Base-by-base conservation (phyloP, 2,888 invertebrate species). In the Crepidodera aurea region DNA sequence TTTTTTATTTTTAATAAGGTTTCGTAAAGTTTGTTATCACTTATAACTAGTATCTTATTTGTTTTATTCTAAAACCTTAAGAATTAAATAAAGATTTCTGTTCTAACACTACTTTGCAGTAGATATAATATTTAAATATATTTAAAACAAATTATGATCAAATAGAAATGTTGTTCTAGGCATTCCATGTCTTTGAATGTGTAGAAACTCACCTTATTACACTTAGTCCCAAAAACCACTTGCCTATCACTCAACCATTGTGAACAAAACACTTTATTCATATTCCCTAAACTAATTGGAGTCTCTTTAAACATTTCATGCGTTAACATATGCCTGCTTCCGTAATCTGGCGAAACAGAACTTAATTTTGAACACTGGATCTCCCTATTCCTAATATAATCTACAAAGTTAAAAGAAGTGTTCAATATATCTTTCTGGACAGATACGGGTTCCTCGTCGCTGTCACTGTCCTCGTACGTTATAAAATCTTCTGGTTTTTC, bases 201-300 rank as follows among this genome's bases (percentile, higher is more conserved):
- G 22, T 6, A 4, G 40, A 19, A 25, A 18, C 62, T 73, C 79
- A 93, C 93, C 88, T 95, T 96, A 83, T 97, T 97, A 82, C 98
- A 97, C 82, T 98, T 98, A 51, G 97, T 97, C 56, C 97, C 98
- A 80, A 96, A 95, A 16, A 96, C 94, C 60, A 98, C 92, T 84
- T 96, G 96, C 74, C 94, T 87, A 82, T 95, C 94, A 71, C 94
- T 94, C 34, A 98, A 85, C 97, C 98, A 98, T 79, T 96, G 92
- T 0, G 96, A 95, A 79, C 96, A 95, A 84, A 97, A 98, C 62
- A 94, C 93, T 82, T 94, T 94, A 82, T 94, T 94, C 85, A 94
- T 91, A 80, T 90, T 92, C 70, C 91, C 92, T 66, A 94, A 84
- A 77, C 87, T 88, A 75, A 94, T 88, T 7, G 93, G 88, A 16